A percentile compares a stretch with the other conserved stretches of the same genome.
Conservation (phyloP, 2,113 vertebrate species). For the Anhinga rufa region DNA sequence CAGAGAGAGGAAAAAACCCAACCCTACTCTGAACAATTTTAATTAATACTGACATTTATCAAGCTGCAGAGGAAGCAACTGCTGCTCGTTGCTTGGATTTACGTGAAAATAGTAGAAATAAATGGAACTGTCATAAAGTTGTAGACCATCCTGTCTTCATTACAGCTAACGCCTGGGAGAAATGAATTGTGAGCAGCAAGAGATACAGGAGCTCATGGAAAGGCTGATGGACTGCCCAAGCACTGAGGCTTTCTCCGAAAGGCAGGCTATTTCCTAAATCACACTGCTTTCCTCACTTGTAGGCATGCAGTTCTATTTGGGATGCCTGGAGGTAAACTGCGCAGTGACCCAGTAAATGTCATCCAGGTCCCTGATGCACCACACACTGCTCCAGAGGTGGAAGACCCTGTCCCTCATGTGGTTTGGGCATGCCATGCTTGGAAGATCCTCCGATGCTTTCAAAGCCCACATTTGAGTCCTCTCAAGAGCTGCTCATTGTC, state of each 20-base stretch:
- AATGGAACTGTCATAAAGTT: slow-evolving; percentile 59
- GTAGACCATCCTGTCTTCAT: slow-evolving; percentile 49
- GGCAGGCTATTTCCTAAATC: not conserved
- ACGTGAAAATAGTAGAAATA: slow-evolving; percentile 53
- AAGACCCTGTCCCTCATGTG: not conserved
- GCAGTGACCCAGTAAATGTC: not conserved
- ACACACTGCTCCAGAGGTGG: not conserved
- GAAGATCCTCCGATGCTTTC: not conserved
- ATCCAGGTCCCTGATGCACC: not conserved
- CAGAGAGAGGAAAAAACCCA: not conserved
- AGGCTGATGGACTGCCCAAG: not conserved
- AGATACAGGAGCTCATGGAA: not conserved
- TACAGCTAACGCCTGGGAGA: slow-evolving; percentile 15
- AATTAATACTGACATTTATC: slow-evolving; percentile 70
- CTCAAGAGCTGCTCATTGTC: not conserved
- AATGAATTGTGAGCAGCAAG: slow-evolving; percentile 15
- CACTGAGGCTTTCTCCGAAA: not conserved
- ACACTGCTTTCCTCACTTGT: accelerated
- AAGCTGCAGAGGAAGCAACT: slow-evolving; percentile 57
- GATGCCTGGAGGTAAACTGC: not conserved
- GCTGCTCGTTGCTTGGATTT: slow-evolving; percentile 46
- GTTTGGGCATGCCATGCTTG: accelerated
- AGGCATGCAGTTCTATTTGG: accelerated
- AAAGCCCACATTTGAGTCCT: not conserved
- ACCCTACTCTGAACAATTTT: not conserved